phyloP scores from a whole-genome alignment of 1,140 invertebrate species.

The Halyomorpha halys region DNA sequence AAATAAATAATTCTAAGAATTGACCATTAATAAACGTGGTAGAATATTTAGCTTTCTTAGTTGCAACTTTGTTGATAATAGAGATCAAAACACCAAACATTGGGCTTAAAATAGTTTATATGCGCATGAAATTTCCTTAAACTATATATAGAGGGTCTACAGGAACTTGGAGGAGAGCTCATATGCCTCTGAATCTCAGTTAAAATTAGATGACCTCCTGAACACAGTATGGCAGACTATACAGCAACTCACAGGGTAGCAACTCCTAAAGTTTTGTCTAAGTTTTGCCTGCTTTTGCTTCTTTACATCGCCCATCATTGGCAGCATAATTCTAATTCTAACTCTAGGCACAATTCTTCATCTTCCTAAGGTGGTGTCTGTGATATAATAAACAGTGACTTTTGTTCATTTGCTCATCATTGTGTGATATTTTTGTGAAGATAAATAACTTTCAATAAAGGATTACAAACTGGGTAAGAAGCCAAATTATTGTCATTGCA shows the following conservation, averaged over 20 bases:
- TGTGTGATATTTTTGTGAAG: too few species aligned
- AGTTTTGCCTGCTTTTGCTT: slow-evolving; percentile 15
- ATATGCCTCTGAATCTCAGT: slow-evolving; percentile 1
- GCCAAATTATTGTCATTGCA: too few species aligned
- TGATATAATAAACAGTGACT: too few species aligned
- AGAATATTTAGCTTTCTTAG: too few species aligned
- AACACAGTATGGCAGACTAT: slow-evolving; percentile 22
- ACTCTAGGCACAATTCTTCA: background rate
- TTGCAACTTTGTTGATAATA: background rate
- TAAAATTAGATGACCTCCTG: slow-evolving; percentile 7
- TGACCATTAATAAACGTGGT: too few species aligned
- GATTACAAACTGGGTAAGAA: too few species aligned
- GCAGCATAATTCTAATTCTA: slow-evolving; percentile 7
- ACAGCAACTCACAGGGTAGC: slow-evolving; percentile 20
- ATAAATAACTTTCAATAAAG: too few species aligned
- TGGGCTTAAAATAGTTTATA: slow-evolving; percentile 4
- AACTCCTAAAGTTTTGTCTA: slow-evolving; percentile 20
- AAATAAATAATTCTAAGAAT: too few species aligned
- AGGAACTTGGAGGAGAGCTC: slow-evolving; percentile 4
- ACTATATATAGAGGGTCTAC: slow-evolving; percentile 1
- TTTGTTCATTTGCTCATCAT: too few species aligned
- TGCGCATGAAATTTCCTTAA: slow-evolving; percentile 7
- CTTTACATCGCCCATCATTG: slow-evolving; percentile 22
- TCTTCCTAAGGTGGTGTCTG: too few species aligned
- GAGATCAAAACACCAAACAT: background rate